phyloP scores from a whole-genome alignment of 2,113 vertebrate genomes.

The Oreocharis arfaki region DNA sequence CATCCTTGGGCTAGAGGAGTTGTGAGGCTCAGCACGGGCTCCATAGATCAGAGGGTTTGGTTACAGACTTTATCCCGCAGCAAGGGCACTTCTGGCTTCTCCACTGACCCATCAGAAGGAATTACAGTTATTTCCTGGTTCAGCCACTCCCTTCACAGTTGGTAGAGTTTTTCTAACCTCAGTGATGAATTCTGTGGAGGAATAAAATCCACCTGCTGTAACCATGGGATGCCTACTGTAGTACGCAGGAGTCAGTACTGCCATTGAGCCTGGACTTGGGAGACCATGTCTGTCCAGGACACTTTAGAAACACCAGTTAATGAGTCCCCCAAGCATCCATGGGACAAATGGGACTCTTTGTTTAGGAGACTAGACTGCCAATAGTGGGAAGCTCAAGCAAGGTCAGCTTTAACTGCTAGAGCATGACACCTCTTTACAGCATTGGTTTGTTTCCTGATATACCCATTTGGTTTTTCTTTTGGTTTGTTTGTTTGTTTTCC shows the following conservation, averaged over 20 bases:
- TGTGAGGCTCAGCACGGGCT: neutral
- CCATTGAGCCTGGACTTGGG: neutral
- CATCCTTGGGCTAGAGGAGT: neutral
- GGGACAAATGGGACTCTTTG: neutral
- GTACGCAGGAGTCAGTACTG: neutral
- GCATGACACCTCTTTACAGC: neutral
- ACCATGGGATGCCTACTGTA: neutral
- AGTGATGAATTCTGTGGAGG: neutral
- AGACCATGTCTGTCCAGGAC: neutral
- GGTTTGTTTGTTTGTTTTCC: neutral
- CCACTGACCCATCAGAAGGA: neutral
- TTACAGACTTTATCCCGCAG: neutral
- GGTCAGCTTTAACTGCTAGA: neutral
- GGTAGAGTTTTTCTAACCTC: neutral
- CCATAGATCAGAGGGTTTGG: neutral
- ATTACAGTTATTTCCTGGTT: neutral
- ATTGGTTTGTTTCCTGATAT: neutral
- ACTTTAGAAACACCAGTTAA: neutral
- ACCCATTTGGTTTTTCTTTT: fast-evolving
- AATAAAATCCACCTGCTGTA: neutral
- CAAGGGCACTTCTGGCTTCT: neutral
- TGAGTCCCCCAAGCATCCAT: neutral
- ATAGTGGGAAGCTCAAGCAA: neutral
- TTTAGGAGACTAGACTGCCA: neutral
- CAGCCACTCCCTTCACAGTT: neutral